Conservation (phyloP, 2,113 vertebrate genomes). For the Planiliza haematocheilus region DNA sequence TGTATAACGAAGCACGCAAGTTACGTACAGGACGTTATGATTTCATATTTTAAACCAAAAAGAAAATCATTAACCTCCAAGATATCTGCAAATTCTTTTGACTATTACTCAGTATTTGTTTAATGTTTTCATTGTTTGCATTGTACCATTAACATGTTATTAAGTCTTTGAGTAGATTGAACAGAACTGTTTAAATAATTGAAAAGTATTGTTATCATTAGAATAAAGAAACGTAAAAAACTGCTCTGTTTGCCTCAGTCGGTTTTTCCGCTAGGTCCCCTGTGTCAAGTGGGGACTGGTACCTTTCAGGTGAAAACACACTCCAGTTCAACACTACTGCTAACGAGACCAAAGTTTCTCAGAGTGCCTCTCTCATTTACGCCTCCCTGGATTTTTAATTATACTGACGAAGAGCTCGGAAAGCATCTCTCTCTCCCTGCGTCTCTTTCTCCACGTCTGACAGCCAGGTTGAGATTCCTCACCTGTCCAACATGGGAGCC, state of each 20-base stretch:
- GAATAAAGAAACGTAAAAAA: conserved; percentile 3
- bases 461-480: conserved; percentile 84
- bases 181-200: neutral
- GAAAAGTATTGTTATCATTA: neutral
- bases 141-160: no score
- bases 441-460: conserved; percentile 69
- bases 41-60: no score
- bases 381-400: conserved; percentile 81
- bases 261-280: neutral
- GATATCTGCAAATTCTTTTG: no score
- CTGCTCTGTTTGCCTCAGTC: neutral
- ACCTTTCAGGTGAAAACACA: conserved; percentile 59
- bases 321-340: conserved; percentile 54
- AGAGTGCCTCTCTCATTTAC: conserved; percentile 72
- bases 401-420: conserved; percentile 73
- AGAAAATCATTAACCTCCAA: no score
- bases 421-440: conserved; percentile 62
- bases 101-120: no score
- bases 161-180: neutral
- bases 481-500: conserved; percentile 85
- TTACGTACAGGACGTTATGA: no score
- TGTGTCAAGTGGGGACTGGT: conserved; percentile 35
- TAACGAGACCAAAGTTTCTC: conserved; percentile 77
- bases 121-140: no score
- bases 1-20: no score